Evolutionary conservation across 30 jellyfish, hydroid and myxozoan species (phyloP).

Genomic region (Chironex yamaguchii): DNA sequence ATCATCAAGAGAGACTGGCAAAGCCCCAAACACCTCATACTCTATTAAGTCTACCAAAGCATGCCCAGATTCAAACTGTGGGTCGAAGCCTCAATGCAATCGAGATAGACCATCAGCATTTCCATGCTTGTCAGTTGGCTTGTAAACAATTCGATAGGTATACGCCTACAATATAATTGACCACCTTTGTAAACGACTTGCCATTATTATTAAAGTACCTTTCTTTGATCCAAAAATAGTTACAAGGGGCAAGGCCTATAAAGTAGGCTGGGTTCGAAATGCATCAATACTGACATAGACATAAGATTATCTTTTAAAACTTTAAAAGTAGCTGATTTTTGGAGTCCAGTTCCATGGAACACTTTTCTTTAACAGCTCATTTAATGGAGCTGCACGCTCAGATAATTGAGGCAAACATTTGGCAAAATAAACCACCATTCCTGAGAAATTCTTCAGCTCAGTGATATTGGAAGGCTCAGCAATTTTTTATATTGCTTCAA

Average conservation of each 20-base stretch:
- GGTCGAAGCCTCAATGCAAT: slow-evolving; percentile 64
- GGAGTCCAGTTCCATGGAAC: slow-evolving; percentile 30
- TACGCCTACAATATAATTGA: slow-evolving; percentile 53
- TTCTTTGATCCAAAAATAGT: slow-evolving; percentile 67
- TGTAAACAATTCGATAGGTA: slow-evolving; percentile 48
- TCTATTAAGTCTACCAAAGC: slow-evolving; percentile 66
- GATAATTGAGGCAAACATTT: slow-evolving; percentile 50
- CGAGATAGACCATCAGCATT: slow-evolving; percentile 75
- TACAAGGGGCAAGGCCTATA: slow-evolving; percentile 53
- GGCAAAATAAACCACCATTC: slow-evolving; percentile 36
- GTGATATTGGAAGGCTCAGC: slow-evolving; percentile 66
- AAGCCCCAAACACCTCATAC: slow-evolving; percentile 69
- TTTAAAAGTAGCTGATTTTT: slow-evolving; percentile 28
- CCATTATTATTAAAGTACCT: slow-evolving; percentile 65
- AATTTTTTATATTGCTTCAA: slow-evolving; percentile 40
- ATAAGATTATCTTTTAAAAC: slow-evolving; percentile 55
- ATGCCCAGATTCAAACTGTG: slow-evolving; percentile 76
- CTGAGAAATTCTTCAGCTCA: slow-evolving; percentile 48
- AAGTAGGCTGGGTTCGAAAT: slow-evolving; percentile 53
- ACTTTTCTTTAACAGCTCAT: slow-evolving; percentile 36
- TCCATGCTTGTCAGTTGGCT: slow-evolving; percentile 70
- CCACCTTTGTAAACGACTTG: slow-evolving; percentile 73
- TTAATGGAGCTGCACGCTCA: slow-evolving; percentile 46
- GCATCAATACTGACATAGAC: slow-evolving; percentile 66
- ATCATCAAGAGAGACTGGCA: slow-evolving; percentile 67